Evolutionary conservation across 2,797 vertebrate genomes (phyloP), one percentile per base, ranked within the genome.

Genomic region (Mastacembelus armatus): DNA sequence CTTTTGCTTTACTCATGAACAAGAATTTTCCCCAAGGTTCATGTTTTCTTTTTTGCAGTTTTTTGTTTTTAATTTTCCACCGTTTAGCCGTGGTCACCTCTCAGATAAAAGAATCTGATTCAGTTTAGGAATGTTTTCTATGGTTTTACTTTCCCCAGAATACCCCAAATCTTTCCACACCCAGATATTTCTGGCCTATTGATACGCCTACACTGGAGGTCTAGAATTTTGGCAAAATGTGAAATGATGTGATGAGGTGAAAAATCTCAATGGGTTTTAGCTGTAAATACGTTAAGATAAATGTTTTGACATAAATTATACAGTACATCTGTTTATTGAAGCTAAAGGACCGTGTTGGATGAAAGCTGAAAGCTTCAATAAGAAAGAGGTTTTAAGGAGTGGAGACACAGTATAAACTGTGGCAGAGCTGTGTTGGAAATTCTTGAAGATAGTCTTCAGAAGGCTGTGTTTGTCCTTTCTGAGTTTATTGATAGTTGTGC

Each of bases 301-400:
- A 78, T 65, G 61, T 78, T 77, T 78, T 21, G 15, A 11, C 19
- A 21, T 4, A 64, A 74, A 72, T 69, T 24, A 78, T 19, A 62
- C 54, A 49, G 54, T 59, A 52, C 60, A 48, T 55, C 43, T n/a
- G 27, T 68, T 56, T 51, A 77, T 73, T 50, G 67, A 69, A 56
- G 38, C 22, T 64, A 21, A 70, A 49, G 16, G 19, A 24, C 12
- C 24, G 18, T 5, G 15, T 14, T 19, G 3, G 5, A 52, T 39
- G n/a, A 43, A 65, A 15, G 43, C 60, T 42, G 21, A 30, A n/a
- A n/a, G n/a, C n/a, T n/a, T n/a, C n/a, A n/a, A n/a, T n/a, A n/a
- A n/a, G n/a, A n/a, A n/a, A n/a, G n/a, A n/a, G n/a, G n/a, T n/a
- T n/a, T n/a, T n/a, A n/a, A n/a, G n/a, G n/a, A n/a, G n/a, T n/a